Evolutionary conservation across 2,113 vertebrate species (phyloP), one percentile per base, ranked within the genome.

Genomic region (Brevimyrus niger): DNA sequence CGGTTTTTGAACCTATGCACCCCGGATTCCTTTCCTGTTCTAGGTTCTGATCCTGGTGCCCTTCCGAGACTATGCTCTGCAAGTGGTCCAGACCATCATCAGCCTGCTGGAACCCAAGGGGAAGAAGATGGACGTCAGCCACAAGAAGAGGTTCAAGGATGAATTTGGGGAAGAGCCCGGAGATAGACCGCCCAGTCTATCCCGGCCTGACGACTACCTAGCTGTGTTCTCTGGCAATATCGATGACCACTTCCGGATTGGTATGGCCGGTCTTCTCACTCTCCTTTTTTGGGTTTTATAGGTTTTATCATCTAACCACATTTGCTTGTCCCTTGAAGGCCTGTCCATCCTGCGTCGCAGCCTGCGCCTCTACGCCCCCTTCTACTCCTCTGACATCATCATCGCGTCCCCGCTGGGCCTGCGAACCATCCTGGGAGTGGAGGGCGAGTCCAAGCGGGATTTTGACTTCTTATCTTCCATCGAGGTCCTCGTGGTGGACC

Each of bases 181-280:
- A 0, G 97, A 97, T 86, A 96, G 94, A 55, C 97, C 97, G 0
- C 92, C 97, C 82, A 98, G 95, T 91, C 94, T 97, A 92, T 96
- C 95, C 91, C 96, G 98, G 91, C 98, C 98, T 2, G 98, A 99
- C 4, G 98, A 99, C 92, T 99, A 98, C 50, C 95, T 96, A 86
- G 97, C 98, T 0, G 73, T 98, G 65, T 99, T 99, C 93, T 95
- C 96, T 3, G 98, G 98, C 90, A 99, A 99, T 88, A 96, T 98
- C 1, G 98, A 99, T 38, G 98, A 99, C 92, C 98, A 99, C 93
- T 99, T 99, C 94, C 97, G 97, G 92, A 98, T 99, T 44, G 98
- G 98, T 99, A 17, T 15, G 85, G 27, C 21, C 9, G 6, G 82
- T 46, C 42, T 46, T 17, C 82, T 84, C 48, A 5, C 23, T 51